phyloP scores from a whole-genome alignment of 2,888 invertebrate species.

The Dermolepida albohirtum region DNA sequence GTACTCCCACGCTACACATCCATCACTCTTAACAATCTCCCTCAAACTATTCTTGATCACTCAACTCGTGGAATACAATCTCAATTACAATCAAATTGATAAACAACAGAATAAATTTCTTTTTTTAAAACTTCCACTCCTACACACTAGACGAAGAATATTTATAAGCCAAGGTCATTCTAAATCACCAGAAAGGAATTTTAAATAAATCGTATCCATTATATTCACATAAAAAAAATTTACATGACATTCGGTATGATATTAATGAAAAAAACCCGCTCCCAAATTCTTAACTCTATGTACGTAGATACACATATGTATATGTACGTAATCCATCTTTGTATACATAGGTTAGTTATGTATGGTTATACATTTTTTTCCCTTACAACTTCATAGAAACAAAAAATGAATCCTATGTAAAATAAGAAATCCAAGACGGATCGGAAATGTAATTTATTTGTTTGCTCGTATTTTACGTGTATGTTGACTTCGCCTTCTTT shows the following conservation, averaged over 20 bases:
- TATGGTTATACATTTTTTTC: background rate
- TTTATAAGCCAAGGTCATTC: constrained; percentile 22
- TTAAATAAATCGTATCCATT: constrained; percentile 1
- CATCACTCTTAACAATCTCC: too few relatives aligned
- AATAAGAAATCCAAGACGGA: background rate
- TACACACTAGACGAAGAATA: constrained; percentile 4
- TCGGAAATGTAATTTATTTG: constrained; percentile 14
- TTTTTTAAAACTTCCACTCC: constrained; percentile 20
- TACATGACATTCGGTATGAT: background rate
- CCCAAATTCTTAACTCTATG: constrained; percentile 25
- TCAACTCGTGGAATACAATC: background rate
- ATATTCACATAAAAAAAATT: constrained; percentile 1
- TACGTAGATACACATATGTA: background rate
- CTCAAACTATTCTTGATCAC: background rate
- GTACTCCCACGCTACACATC: too few relatives aligned
- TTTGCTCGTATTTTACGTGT: constrained; percentile 3
- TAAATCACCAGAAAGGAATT: constrained; percentile 2
- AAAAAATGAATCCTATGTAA: constrained; percentile 6
- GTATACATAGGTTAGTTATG: background rate
- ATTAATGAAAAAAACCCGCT: constrained; percentile 11
- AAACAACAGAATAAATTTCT: background rate
- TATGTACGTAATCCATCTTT: constrained; percentile 4
- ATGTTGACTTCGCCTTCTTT: background rate
- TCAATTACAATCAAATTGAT: constrained; percentile 1
- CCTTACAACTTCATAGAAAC: background rate